Conservation (phyloP, 2,113 vertebrate genomes). For the Elephantulus edwardii region DNA sequence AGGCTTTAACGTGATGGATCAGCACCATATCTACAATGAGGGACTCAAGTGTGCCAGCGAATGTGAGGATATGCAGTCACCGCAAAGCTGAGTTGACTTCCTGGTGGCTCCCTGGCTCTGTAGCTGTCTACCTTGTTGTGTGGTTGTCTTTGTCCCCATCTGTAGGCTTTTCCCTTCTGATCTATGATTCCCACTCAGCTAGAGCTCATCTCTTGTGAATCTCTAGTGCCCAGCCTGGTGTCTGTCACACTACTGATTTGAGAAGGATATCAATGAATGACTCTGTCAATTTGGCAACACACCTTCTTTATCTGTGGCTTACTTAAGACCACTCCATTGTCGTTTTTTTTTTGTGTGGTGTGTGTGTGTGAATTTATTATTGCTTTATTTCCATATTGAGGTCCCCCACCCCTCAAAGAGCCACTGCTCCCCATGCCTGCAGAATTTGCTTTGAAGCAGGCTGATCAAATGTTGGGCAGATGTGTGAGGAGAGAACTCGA, state of each 20-base stretch:
- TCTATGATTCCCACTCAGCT: not conserved
- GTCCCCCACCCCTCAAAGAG: slow-evolving; percentile 41
- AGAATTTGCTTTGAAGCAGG: slow-evolving; percentile 5
- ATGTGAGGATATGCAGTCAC: not conserved
- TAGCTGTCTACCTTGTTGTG: not conserved
- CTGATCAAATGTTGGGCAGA: not conserved
- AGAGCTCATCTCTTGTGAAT: not conserved
- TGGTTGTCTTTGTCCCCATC: not conserved
- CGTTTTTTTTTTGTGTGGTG: too few species aligned
- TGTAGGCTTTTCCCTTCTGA: too few species aligned
- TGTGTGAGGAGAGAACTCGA: slow-evolving; percentile 28
- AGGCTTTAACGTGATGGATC: not conserved
- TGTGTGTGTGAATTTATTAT: slow-evolving; percentile 27
- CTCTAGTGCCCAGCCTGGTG: not conserved
- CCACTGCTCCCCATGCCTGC: not conserved
- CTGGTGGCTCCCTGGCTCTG: not conserved
- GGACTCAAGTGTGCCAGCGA: not conserved
- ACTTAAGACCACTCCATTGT: slow-evolving; percentile 1
- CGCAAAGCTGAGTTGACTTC: not conserved
- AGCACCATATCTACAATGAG: not conserved
- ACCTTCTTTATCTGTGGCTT: slow-evolving; percentile 3
- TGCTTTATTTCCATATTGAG: slow-evolving; percentile 50
- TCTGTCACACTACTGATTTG: not conserved
- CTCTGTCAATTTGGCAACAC: not conserved
- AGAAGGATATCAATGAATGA: not conserved